Percentiles rank a stretch among this genome's conserved stretches.
These are phyloP conservation scores for Semnopithecus entellus DNA, from an alignment of 2,113 vertebrate genomes.

Conservation along the genomic window DNA sequence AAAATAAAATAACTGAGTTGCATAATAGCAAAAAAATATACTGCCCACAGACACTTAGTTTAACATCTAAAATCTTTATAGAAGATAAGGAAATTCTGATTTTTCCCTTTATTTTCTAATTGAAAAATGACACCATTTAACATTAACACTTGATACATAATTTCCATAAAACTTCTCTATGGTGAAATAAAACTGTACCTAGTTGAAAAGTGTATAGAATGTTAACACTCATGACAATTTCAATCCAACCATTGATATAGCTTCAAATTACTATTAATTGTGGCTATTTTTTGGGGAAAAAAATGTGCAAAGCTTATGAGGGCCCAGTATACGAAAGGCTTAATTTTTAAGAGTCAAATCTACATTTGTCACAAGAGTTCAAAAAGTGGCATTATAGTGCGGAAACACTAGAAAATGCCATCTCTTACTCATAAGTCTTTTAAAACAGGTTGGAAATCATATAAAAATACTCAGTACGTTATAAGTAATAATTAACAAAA, in stretches of 20 bases:
- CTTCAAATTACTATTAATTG: slow-evolving; percentile 56
- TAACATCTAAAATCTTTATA: slow-evolving; percentile 69
- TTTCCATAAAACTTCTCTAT: slow-evolving; percentile 61
- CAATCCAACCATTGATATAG: slow-evolving; percentile 43
- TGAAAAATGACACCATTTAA: slow-evolving; percentile 63
- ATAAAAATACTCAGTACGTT: slow-evolving; percentile 66
- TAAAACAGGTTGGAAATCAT: slow-evolving; percentile 38
- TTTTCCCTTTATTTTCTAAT: slow-evolving; percentile 69
- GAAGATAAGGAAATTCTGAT: slow-evolving; percentile 65
- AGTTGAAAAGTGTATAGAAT: slow-evolving; percentile 51
- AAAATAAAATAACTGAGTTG: slow-evolving; percentile 48
- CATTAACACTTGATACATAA: slow-evolving; percentile 61
- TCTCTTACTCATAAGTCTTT: slow-evolving; percentile 34
- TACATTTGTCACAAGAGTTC: slow-evolving; percentile 25
- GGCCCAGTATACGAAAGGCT: slow-evolving; percentile 12
- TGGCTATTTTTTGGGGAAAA: neutral
- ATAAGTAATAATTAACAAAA: slow-evolving; percentile 54
- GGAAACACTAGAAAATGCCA: slow-evolving; percentile 28
- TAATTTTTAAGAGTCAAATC: slow-evolving; percentile 11
- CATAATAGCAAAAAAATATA: slow-evolving; percentile 44
- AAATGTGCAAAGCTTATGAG: slow-evolving; percentile 43
- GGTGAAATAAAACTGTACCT: slow-evolving; percentile 57
- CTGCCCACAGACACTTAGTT: slow-evolving; percentile 53
- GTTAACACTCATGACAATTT: slow-evolving; percentile 59
- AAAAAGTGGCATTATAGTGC: slow-evolving; percentile 34